Conservation (phyloP, 2,113 vertebrate species). For the Vidua chalybeata region DNA sequence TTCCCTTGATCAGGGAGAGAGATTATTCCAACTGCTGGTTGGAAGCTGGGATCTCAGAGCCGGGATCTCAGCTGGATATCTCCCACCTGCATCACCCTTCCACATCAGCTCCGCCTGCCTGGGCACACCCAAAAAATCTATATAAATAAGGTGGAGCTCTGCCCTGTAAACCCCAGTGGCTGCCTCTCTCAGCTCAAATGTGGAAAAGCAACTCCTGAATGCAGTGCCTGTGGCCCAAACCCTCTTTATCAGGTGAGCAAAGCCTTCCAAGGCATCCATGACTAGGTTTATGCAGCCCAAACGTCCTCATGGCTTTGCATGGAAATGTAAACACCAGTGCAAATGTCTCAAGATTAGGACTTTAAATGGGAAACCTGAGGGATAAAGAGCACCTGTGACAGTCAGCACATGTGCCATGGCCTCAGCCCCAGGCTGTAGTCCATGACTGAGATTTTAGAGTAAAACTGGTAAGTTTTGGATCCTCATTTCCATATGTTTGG, state of each 20-base stretch:
- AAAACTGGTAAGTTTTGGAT: background rate
- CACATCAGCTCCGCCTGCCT: background rate
- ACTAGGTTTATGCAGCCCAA: background rate
- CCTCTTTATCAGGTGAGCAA: background rate
- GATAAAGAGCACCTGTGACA: background rate
- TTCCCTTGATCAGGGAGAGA: background rate
- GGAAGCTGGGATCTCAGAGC: no score
- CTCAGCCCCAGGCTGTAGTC: background rate
- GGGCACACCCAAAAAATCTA: background rate
- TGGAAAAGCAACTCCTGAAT: background rate
- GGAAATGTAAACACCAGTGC: background rate
- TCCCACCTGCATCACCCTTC: background rate
- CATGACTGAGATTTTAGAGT: background rate
- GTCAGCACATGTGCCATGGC: no score
- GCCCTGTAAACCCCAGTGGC: background rate
- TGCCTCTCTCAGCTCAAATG: fast-evolving
- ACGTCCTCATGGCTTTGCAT: background rate
- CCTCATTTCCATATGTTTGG: fast-evolving
- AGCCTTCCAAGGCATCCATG: background rate
- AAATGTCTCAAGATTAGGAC: background rate
- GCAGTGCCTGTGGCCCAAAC: background rate
- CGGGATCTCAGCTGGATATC: background rate
- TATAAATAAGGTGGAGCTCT: background rate
- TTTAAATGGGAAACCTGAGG: background rate
- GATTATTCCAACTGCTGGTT: background rate